phyloP scores from a whole-genome alignment of 2,113 vertebrate species.

The Theristicus caerulescens region DNA sequence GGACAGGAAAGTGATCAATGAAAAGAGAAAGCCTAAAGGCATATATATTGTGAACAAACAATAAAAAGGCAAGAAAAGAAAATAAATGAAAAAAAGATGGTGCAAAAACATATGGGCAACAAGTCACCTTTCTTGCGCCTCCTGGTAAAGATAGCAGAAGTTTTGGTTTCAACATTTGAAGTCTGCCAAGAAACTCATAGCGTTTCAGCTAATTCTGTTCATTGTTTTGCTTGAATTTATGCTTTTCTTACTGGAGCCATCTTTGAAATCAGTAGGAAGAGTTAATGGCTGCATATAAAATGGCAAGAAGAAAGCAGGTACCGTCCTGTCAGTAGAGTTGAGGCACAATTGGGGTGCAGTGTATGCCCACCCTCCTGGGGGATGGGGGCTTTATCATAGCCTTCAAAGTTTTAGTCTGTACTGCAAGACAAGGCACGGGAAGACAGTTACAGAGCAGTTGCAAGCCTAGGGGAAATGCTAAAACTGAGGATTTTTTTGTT shows the following conservation, averaged over 20 bases:
- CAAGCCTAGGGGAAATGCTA: background rate
- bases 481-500: background rate
- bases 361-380: background rate
- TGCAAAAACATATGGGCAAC: background rate
- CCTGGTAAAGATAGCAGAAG: background rate
- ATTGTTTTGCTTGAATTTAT: background rate
- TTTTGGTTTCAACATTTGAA: background rate
- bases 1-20: background rate
- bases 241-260: background rate
- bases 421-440: rapidly evolving
- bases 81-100: background rate
- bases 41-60: background rate
- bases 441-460: background rate
- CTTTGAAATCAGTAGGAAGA: background rate
- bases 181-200: background rate
- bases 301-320: background rate
- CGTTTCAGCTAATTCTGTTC: background rate
- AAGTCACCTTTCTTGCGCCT: background rate
- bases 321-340: background rate
- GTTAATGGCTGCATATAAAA: background rate
- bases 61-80: background rate
- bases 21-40: background rate
- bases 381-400: background rate
- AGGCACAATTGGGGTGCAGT: background rate
- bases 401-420: background rate